Conservation (phyloP, 2,888 invertebrate species). For the Alloplasta piceator region DNA sequence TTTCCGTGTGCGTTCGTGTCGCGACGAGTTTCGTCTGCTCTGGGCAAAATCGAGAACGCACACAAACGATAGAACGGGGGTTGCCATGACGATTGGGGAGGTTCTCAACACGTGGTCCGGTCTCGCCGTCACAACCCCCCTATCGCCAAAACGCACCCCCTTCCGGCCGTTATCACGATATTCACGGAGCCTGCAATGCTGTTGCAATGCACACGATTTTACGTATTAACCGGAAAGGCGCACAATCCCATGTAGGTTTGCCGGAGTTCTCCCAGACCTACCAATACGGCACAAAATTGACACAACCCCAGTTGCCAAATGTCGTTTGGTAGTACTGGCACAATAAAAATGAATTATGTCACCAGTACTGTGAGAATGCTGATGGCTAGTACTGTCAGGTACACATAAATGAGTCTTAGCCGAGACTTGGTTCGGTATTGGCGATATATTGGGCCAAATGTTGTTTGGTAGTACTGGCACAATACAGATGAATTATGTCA, state of each 20-base stretch:
- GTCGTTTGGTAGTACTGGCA: too few species aligned
- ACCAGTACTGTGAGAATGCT: too few species aligned
- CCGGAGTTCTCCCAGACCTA: too few species aligned
- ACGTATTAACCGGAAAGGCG: constrained; percentile 79
- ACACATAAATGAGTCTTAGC: too few species aligned
- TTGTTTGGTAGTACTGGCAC: too few species aligned
- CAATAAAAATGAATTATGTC: too few species aligned
- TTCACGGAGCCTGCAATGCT: constrained; percentile 9
- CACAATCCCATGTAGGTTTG: constrained; percentile 64
- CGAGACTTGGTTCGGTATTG: too few species aligned
- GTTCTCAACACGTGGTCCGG: constrained; percentile 82
- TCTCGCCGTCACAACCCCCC: constrained; percentile 54
- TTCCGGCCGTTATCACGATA: neutral
- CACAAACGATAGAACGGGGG: constrained; percentile 73
- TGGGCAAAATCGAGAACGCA: constrained; percentile 6
- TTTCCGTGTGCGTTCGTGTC: constrained; percentile 39
- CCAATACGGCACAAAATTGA: too few species aligned
- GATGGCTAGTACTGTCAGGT: too few species aligned
- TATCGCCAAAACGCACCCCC: constrained; percentile 39
- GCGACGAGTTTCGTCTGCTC: constrained; percentile 39
- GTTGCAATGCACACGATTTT: constrained; percentile 73
- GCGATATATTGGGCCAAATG: too few species aligned
- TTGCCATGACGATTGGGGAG: constrained; percentile 80
- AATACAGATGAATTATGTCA: too few species aligned
- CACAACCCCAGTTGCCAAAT: too few species aligned